Evolutionary conservation across 2,888 invertebrate genomes (phyloP).

Genomic region (Nomada fabriciana): DNA sequence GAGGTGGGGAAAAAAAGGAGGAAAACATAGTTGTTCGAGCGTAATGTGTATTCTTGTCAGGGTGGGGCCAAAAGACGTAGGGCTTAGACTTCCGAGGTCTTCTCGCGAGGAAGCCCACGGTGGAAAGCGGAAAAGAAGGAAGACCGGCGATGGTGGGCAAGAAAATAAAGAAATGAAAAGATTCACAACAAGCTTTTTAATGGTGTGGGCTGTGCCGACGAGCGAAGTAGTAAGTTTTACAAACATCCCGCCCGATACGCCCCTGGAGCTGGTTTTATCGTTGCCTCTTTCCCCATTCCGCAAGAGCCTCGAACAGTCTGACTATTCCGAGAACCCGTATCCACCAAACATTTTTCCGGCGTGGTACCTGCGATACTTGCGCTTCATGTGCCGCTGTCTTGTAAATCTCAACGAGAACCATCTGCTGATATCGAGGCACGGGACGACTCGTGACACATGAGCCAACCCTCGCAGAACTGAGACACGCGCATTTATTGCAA

Average conservation of each 20-base stretch:
- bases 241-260: slow-evolving; percentile 69
- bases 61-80: slow-evolving; percentile 69
- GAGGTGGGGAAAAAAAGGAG: slow-evolving; percentile 20
- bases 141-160: not conserved
- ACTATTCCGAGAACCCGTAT: slow-evolving; percentile 47
- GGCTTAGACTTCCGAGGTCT: slow-evolving; percentile 59
- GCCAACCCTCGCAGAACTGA: slow-evolving; percentile 47
- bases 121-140: slow-evolving; percentile 1
- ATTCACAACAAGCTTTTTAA: slow-evolving; percentile 61
- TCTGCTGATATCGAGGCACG: slow-evolving; percentile 67
- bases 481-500: slow-evolving; percentile 56
- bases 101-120: slow-evolving; percentile 27
- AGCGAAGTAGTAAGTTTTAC: slow-evolving; percentile 73
- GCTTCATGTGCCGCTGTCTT: slow-evolving; percentile 59
- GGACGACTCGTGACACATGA: slow-evolving; percentile 59
- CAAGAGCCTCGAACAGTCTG: slow-evolving; percentile 13
- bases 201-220: slow-evolving; percentile 71
- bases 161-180: slow-evolving; percentile 32
- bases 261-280: slow-evolving; percentile 71
- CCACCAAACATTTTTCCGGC: slow-evolving; percentile 48
- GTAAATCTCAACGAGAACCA: slow-evolving; percentile 68
- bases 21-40: slow-evolving; percentile 74
- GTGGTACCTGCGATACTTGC: slow-evolving; percentile 54
- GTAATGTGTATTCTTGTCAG: slow-evolving; percentile 79
- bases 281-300: slow-evolving; percentile 39